Evolutionary conservation across 2,113 vertebrate genomes (phyloP).

Genomic region (Chloebia gouldiae): DNA sequence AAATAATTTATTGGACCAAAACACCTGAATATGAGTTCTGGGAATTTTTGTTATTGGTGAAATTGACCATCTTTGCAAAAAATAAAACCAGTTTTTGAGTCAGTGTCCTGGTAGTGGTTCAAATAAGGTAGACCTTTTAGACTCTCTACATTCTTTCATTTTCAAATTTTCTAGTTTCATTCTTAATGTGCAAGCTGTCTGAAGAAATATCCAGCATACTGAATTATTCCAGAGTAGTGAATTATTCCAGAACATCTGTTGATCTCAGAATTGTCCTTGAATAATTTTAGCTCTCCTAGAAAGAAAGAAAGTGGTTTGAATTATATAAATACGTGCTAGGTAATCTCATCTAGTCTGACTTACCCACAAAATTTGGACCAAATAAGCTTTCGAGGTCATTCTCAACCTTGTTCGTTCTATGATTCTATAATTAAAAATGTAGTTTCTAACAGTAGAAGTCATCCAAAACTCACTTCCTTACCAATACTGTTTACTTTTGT

Average conservation of each 20-base stretch:
- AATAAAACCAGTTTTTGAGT: background rate
- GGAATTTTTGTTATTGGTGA: background rate
- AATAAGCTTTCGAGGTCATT: fast-evolving
- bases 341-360: background rate
- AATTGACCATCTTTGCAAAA: background rate
- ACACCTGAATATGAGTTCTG: background rate
- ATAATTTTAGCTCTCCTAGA: background rate
- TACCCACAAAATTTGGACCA: background rate
- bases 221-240: background rate
- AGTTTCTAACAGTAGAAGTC: background rate
- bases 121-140: background rate
- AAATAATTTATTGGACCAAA: background rate
- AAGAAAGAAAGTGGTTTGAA: background rate
- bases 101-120: background rate
- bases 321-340: fast-evolving
- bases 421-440: background rate
- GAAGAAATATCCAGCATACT: background rate
- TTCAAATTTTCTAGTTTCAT: background rate
- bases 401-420: background rate
- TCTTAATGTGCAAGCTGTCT: background rate
- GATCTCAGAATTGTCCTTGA: background rate
- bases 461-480: background rate
- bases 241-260: background rate
- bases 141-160: background rate
- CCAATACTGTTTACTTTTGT: background rate